phyloP scores from a whole-genome alignment of 2,797 vertebrate genomes.

The Tamandua tetradactyla region DNA sequence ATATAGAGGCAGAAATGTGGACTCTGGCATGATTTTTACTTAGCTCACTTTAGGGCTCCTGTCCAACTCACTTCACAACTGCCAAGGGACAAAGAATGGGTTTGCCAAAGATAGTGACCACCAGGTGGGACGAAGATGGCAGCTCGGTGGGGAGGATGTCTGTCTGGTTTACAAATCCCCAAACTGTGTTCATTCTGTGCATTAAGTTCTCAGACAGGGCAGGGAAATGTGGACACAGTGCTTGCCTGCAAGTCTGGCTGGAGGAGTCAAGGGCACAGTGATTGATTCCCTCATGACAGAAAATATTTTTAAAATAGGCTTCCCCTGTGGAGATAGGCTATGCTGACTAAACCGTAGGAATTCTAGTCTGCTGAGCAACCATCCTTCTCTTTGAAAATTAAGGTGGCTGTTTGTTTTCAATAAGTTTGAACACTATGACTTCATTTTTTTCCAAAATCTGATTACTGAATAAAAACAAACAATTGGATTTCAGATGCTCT shows the following conservation, averaged over 20 bases:
- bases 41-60: background rate
- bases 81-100: no score
- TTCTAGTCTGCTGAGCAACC: background rate
- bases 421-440: background rate
- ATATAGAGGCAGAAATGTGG: background rate
- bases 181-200: background rate
- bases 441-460: background rate
- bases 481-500: background rate
- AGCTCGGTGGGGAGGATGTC: background rate
- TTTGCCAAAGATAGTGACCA: background rate
- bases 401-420: background rate
- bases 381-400: background rate
- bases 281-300: background rate
- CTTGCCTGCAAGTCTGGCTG: background rate
- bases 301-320: background rate
- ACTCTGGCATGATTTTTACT: background rate
- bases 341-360: background rate
- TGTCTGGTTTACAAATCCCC: background rate
- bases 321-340: background rate
- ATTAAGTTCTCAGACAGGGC: background rate
- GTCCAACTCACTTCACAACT: background rate
- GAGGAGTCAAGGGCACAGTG: accelerated
- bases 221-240: background rate
- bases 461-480: background rate
- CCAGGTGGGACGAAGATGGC: background rate